These are phyloP conservation scores for Amblyjoppa proteus DNA, from an alignment of 2,888 invertebrate genomes.

Conservation along the genomic window DNA sequence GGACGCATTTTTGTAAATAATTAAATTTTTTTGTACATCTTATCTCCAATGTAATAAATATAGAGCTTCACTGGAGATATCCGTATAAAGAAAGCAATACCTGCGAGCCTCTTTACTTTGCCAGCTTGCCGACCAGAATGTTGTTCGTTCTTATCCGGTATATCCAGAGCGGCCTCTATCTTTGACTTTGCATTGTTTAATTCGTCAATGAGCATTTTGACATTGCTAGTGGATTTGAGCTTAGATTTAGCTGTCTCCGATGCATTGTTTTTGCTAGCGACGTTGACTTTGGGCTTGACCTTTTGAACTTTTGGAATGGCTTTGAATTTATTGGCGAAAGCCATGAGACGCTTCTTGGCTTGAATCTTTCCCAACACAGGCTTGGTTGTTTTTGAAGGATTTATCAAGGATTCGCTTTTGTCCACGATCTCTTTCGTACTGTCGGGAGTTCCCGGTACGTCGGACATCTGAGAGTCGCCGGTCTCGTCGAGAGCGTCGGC, in stretches of 20 bases:
- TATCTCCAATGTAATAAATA: no score
- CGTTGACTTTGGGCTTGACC: slow-evolving; percentile 69
- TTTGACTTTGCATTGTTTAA: slow-evolving; percentile 70
- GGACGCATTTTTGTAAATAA: no score
- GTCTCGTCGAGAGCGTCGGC: slow-evolving; percentile 69
- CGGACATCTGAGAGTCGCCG: slow-evolving; percentile 66
- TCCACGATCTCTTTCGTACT: slow-evolving; percentile 72
- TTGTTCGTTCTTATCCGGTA: slow-evolving; percentile 66
- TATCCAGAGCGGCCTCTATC: slow-evolving; percentile 69
- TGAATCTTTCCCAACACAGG: slow-evolving; percentile 83
- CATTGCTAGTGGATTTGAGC: slow-evolving; percentile 62
- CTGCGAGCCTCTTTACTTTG: slow-evolving; percentile 51
- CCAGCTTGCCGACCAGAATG: slow-evolving; percentile 49
- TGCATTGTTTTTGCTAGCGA: slow-evolving; percentile 35
- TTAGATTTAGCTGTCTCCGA: slow-evolving; percentile 49
- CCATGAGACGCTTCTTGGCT: slow-evolving; percentile 84
- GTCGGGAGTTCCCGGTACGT: slow-evolving; percentile 78
- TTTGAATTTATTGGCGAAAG: slow-evolving; percentile 82
- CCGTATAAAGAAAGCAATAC: slow-evolving; percentile 4
- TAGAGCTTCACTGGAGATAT: no score
- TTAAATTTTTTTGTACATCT: no score
- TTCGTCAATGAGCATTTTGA: slow-evolving; percentile 65
- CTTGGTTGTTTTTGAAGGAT: slow-evolving; percentile 80
- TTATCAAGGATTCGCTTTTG: slow-evolving; percentile 64
- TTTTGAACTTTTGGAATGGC: slow-evolving; percentile 77